Percentiles rank a stretch among this genome's conserved stretches.
These are phyloP conservation scores for Galeopterus variegatus DNA, from an alignment of 2,113 vertebrate species.

Conservation along the genomic window DNA sequence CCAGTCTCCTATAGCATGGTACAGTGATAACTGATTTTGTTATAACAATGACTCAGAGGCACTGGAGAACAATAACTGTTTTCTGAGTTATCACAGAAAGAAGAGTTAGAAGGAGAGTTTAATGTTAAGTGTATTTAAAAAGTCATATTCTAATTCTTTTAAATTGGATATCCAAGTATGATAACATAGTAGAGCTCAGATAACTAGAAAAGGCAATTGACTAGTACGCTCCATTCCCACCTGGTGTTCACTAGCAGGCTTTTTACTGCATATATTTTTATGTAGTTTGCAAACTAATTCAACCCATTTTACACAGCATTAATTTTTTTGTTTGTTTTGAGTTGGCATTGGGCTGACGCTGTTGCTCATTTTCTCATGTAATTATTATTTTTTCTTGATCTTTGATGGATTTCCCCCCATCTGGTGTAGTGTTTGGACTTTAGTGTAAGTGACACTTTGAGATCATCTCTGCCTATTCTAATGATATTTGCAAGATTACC, in stretches of 20 bases:
- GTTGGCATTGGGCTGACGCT: constrained; percentile 53
- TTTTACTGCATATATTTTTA: constrained; percentile 59
- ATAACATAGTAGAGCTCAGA: constrained; percentile 80
- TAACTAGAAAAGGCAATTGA: constrained; percentile 74
- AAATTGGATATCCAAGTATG: constrained; percentile 77
- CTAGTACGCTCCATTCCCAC: constrained; percentile 53
- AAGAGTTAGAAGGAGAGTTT: constrained; percentile 79
- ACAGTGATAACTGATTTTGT: constrained; percentile 69
- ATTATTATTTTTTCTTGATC: constrained; percentile 11
- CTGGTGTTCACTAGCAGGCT: constrained; percentile 62
- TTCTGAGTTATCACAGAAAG: constrained; percentile 76
- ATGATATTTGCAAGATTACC: neutral
- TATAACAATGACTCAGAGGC: constrained; percentile 74
- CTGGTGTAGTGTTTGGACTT: neutral
- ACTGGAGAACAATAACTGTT: constrained; percentile 66
- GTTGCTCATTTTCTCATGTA: neutral
- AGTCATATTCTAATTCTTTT: constrained; percentile 82
- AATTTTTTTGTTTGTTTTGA: constrained; percentile 68
- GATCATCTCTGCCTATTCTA: constrained; percentile 22
- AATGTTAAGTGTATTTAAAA: constrained; percentile 79
- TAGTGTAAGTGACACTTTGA: neutral
- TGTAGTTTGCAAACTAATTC: constrained; percentile 80
- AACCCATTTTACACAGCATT: constrained; percentile 88
- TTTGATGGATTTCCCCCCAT: constrained; percentile 20
- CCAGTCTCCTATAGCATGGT: constrained; percentile 53